A percentile compares a stretch with the other conserved stretches of the same genome.
phyloP scores from a whole-genome alignment of 2,113 vertebrate species.

The Melanocharis versteri region DNA sequence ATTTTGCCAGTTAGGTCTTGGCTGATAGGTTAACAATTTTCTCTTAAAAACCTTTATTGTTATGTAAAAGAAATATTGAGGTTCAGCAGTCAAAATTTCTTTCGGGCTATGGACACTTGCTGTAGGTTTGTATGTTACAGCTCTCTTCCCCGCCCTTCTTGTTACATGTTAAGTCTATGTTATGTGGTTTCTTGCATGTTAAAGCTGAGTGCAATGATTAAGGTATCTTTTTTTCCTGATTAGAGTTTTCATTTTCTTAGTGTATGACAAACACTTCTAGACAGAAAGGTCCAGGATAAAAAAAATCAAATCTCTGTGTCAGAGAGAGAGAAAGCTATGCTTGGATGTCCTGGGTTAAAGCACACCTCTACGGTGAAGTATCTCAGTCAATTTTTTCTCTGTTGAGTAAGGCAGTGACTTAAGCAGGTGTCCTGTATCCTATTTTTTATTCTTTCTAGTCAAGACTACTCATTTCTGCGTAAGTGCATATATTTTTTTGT shows the following conservation, averaged over 20 bases:
- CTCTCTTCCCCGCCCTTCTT: not conserved
- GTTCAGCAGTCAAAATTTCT: not conserved
- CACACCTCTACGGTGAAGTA: not conserved
- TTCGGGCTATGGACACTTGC: not conserved
- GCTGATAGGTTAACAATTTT: not conserved
- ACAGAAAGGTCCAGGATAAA: not conserved
- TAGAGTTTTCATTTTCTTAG: not conserved
- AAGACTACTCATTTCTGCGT: not conserved
- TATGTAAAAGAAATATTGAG: not conserved
- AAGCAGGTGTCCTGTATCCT: not conserved
- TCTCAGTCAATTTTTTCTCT: not conserved
- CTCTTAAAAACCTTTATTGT: not conserved
- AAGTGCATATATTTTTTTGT: rapidly evolving
- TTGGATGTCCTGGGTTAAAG: not conserved
- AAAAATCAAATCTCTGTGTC: not conserved
- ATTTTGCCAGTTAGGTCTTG: not conserved
- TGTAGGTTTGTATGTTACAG: not conserved
- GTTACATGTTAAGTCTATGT: not conserved
- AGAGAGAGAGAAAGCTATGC: not conserved
- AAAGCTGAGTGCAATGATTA: not conserved
- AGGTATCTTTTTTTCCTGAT: not conserved
- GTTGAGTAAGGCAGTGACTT: not conserved
- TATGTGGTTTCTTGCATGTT: not conserved
- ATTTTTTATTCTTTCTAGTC: not conserved
- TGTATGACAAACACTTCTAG: not conserved